Conservation (phyloP, 2,888 invertebrate species). For the Unio delphinus region DNA sequence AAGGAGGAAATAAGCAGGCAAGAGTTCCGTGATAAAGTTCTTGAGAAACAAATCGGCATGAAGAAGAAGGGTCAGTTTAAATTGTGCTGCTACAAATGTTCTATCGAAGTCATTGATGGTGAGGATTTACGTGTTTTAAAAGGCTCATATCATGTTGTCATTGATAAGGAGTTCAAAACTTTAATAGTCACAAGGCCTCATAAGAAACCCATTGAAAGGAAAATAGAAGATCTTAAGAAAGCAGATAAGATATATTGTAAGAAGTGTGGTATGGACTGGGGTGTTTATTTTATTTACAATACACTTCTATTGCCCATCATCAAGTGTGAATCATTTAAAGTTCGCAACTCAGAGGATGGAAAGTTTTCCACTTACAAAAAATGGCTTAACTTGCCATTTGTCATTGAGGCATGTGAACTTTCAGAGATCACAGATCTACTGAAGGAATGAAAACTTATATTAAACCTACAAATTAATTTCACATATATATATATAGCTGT, state of each 20-base stretch:
- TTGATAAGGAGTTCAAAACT: slow-evolving; percentile 15
- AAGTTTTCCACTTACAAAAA: slow-evolving; percentile 8
- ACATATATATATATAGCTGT: too few species aligned
- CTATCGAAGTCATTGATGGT: slow-evolving; percentile 9
- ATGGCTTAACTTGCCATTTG: slow-evolving; percentile 20
- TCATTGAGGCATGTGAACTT: too few species aligned
- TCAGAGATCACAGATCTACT: too few species aligned
- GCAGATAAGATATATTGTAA: slow-evolving; percentile 28
- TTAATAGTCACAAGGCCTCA: slow-evolving; percentile 18
- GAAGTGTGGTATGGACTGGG: slow-evolving; percentile 29
- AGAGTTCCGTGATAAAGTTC: slow-evolving; percentile 9
- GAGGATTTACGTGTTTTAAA: slow-evolving; percentile 16
- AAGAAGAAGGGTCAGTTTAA: slow-evolving; percentile 12
- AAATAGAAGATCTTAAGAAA: slow-evolving; percentile 23
- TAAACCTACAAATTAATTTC: too few species aligned
- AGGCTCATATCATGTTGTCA: slow-evolving; percentile 16
- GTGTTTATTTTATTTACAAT: slow-evolving; percentile 16
- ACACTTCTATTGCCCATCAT: slow-evolving; percentile 14
- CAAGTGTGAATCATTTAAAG: slow-evolving; percentile 15
- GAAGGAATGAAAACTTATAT: too few species aligned
- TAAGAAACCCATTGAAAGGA: slow-evolving; percentile 12
- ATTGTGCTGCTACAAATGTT: slow-evolving; percentile 21
- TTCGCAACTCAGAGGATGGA: slow-evolving; percentile 7
- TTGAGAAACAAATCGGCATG: slow-evolving; percentile 7
- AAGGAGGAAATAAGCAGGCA: not conserved